These are phyloP conservation scores for Polymixis lichenea DNA, from an alignment of 2,888 invertebrate genomes.

Conservation along the genomic window DNA sequence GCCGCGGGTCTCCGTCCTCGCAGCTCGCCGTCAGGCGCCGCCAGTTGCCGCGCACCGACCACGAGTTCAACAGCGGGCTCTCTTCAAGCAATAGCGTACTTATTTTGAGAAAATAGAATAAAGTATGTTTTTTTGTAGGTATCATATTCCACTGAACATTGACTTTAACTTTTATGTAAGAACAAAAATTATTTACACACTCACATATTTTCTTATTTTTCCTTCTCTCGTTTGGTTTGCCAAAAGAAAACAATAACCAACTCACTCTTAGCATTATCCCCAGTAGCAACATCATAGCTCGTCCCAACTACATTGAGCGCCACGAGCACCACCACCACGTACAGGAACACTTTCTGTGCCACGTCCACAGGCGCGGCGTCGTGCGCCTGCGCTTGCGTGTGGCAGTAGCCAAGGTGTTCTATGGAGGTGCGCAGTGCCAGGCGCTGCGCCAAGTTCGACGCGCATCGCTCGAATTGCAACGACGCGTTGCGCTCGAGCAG, in stretches of 20 bases:
- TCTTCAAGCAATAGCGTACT: slow-evolving; percentile 66
- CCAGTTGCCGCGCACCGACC: slow-evolving; percentile 81
- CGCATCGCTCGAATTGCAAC: slow-evolving; percentile 78
- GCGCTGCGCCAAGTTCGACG: slow-evolving; percentile 68
- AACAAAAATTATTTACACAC: too few relatives aligned
- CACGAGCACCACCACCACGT: slow-evolving; percentile 64
- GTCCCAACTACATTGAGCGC: slow-evolving; percentile 75
- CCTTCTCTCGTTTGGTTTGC: background rate
- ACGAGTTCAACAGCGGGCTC: slow-evolving; percentile 70
- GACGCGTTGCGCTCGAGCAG: slow-evolving; percentile 68
- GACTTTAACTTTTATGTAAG: too few relatives aligned
- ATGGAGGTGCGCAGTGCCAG: slow-evolving; percentile 68
- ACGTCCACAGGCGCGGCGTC: slow-evolving; percentile 64
- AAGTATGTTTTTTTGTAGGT: background rate
- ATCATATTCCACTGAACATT: too few relatives aligned
- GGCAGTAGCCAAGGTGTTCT: slow-evolving; percentile 73
- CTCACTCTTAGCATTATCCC: slow-evolving; percentile 73
- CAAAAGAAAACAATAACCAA: background rate
- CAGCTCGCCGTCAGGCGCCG: slow-evolving; percentile 71
- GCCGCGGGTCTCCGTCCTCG: slow-evolving; percentile 75
- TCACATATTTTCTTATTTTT: background rate
- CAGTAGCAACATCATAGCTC: slow-evolving; percentile 69
- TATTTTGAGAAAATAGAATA: background rate
- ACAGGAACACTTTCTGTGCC: slow-evolving; percentile 68
- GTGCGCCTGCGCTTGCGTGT: slow-evolving; percentile 65